A percentile compares a stretch with the other conserved stretches of the same genome.
Conservation (phyloP, 2,797 vertebrate genomes). For the Leucoraja ocellata region DNA sequence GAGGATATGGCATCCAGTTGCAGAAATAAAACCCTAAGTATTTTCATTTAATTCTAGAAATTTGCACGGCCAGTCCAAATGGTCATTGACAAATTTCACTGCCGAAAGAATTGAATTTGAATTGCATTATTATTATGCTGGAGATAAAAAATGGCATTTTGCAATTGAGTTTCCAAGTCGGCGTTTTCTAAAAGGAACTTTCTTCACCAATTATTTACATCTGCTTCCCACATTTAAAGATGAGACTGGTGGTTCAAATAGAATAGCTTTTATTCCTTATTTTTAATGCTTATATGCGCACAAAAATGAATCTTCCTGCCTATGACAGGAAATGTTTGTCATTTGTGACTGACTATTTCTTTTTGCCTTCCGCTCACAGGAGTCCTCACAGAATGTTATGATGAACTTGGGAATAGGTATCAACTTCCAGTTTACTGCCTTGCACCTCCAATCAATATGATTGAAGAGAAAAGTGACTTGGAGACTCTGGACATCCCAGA, state of each 20-base stretch:
- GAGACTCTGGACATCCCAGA: conserved; percentile 80
- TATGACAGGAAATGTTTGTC: background rate
- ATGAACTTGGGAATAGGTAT: conserved; percentile 96
- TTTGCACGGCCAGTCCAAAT: too few species aligned
- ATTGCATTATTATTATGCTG: too few species aligned
- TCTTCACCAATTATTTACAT: background rate
- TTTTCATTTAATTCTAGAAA: too few species aligned
- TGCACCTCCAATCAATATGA: conserved; percentile 93
- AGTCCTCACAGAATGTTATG: conserved; percentile 91
- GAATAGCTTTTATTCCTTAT: background rate
- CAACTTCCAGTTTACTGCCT: conserved; percentile 97
- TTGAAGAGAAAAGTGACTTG: conserved; percentile 84
- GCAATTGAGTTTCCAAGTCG: conserved; percentile 32
- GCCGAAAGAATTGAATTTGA: too few species aligned
- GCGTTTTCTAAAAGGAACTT: conserved; percentile 31
- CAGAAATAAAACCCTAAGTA: too few species aligned
- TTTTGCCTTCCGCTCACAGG: conserved; percentile 54
- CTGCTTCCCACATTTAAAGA: background rate
- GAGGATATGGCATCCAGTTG: too few species aligned
- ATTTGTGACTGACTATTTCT: background rate
- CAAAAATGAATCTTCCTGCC: conserved; percentile 46
- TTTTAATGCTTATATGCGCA: conserved; percentile 43
- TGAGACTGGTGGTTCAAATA: background rate
- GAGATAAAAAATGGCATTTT: background rate
- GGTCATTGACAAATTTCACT: too few species aligned